A percentile compares a stretch with the other conserved stretches of the same genome.
Conservation (phyloP, 2,113 vertebrate species). For the Strigops habroptila region DNA sequence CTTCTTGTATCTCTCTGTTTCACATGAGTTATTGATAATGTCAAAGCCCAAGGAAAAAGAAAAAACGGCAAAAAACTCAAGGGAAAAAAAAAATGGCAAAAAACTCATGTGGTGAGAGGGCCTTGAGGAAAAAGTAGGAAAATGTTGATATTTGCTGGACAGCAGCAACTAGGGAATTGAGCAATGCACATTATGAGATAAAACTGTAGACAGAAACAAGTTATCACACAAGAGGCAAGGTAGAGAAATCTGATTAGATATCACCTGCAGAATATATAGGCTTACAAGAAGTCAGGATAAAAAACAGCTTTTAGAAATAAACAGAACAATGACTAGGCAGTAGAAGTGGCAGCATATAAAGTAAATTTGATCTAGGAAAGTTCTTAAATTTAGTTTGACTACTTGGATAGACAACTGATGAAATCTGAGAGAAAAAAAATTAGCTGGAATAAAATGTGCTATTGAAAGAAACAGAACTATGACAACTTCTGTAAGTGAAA, state of each 20-base stretch:
- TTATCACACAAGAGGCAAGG: background rate
- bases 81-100: background rate
- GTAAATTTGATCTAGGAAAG: background rate
- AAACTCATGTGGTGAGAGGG: background rate
- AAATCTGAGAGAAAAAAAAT: background rate
- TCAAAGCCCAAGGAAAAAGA: background rate
- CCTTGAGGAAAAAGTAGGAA: background rate
- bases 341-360: background rate
- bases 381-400: background rate
- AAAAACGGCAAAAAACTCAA: background rate
- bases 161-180: background rate
- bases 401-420: background rate
- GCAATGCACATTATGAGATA: background rate
- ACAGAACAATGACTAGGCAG: background rate
- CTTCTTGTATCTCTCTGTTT: background rate
- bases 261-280: background rate
- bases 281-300: background rate
- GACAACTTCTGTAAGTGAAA: background rate
- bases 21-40: fast-evolving
- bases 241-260: background rate
- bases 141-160: background rate
- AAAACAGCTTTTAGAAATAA: background rate
- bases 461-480: background rate
- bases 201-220: background rate
- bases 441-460: background rate